Conservation (phyloP, 2,888 invertebrate genomes). For the Torymus aiolomorphi region DNA sequence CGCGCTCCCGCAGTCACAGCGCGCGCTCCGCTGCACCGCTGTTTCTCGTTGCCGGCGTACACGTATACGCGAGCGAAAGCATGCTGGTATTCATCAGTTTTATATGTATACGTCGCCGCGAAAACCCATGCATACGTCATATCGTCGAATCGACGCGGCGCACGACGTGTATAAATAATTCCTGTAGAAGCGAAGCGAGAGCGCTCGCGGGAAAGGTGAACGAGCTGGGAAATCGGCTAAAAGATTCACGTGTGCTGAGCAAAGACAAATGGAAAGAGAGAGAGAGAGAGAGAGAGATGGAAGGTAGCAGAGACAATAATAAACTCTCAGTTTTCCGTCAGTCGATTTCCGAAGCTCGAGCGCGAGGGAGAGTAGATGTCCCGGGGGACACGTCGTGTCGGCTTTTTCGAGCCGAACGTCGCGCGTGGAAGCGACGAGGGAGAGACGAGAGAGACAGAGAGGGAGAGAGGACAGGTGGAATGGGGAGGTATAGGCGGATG, state of each 20-base stretch:
- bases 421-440: no score
- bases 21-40: no score
- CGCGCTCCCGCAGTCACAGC: no score
- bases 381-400: not conserved
- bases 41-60: no score
- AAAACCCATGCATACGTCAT: not conserved
- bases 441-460: no score
- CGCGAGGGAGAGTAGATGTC: conserved; percentile 4
- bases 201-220: not conserved
- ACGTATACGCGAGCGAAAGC: no score
- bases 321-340: conserved; percentile 42
- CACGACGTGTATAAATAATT: conserved; percentile 28
- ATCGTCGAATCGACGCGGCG: conserved; percentile 12
- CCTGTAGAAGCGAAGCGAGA: not conserved
- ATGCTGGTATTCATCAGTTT: conserved; percentile 8
- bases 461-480: no score
- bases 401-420: no score
- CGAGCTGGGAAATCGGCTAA: conserved; percentile 17
- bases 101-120: not conserved
- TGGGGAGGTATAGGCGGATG: no score
- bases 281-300: not conserved
- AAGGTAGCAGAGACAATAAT: conserved; percentile 19
- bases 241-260: conserved; percentile 27
- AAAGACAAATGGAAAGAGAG: not conserved
- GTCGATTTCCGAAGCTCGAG: conserved; percentile 36